Percentiles rank a stretch among this genome's conserved stretches.
Evolutionary conservation across 2,113 vertebrate genomes (phyloP).

Genomic region (Pycnonotus jocosus): DNA sequence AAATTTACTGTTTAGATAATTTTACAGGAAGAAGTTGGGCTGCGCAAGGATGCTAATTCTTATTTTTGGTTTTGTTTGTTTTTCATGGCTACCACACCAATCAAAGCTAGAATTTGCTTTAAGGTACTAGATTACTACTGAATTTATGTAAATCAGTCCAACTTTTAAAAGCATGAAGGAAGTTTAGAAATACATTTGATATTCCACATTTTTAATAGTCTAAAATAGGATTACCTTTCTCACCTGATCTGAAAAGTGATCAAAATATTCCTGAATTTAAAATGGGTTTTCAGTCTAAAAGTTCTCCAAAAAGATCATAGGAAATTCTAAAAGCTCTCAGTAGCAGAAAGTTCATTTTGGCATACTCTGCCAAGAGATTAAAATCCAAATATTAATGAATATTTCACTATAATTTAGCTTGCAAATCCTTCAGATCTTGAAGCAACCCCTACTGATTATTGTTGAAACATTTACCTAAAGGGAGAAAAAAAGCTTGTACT

Average conservation of each 20-base stretch:
- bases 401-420: not conserved
- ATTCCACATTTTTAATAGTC: not conserved
- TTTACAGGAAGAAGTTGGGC: not conserved
- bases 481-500: not conserved
- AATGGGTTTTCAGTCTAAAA: not conserved
- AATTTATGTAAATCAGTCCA: not conserved
- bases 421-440: not conserved
- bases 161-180: not conserved
- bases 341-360: not conserved
- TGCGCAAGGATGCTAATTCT: not conserved
- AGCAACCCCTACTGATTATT: not conserved
- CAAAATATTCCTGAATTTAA: not conserved
- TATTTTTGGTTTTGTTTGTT: not conserved
- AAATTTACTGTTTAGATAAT: not conserved
- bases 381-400: not conserved
- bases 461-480: not conserved
- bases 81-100: not conserved
- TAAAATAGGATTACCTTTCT: not conserved
- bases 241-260: not conserved
- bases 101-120: not conserved
- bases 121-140: not conserved
- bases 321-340: not conserved
- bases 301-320: not conserved
- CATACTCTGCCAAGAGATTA: not conserved
- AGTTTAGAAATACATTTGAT: not conserved